phyloP scores from a whole-genome alignment of 2,797 vertebrate species.

The Mycteria americana region DNA sequence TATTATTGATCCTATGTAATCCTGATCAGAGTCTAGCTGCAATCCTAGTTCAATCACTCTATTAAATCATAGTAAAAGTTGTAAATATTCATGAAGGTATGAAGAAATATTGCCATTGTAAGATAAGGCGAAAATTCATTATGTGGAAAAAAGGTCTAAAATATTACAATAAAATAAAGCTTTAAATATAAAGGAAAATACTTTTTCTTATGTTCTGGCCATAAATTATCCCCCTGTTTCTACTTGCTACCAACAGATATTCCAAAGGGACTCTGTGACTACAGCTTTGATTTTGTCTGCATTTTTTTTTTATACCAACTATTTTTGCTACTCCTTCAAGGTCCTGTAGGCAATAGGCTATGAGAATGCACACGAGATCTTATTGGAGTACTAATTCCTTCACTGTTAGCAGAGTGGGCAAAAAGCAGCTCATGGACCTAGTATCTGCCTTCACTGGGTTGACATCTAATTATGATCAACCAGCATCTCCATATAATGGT shows the following conservation, averaged over 20 bases:
- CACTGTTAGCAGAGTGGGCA: not conserved
- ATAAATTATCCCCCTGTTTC: not conserved
- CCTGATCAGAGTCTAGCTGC: not conserved
- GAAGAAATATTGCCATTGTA: not conserved
- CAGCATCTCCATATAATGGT: not conserved
- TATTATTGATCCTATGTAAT: not conserved
- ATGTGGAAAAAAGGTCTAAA: not conserved
- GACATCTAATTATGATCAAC: rapidly evolving
- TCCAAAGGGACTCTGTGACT: not conserved
- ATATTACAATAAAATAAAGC: not conserved
- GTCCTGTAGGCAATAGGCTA: not conserved
- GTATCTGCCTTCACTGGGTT: not conserved
- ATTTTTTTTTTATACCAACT: not conserved
- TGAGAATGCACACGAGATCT: not conserved
- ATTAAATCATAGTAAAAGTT: not conserved
- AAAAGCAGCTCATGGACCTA: not conserved
- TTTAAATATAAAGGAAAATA: not conserved
- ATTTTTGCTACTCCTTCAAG: not conserved
- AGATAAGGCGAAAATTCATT: not conserved
- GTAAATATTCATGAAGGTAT: not conserved
- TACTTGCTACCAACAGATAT: not conserved
- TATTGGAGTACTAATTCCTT: not conserved
- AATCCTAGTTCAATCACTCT: not conserved
- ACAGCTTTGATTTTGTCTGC: not conserved
- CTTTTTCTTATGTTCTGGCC: not conserved